phyloP scores from a whole-genome alignment of 2,888 invertebrate species.

The Lithophane semibrunnea region DNA sequence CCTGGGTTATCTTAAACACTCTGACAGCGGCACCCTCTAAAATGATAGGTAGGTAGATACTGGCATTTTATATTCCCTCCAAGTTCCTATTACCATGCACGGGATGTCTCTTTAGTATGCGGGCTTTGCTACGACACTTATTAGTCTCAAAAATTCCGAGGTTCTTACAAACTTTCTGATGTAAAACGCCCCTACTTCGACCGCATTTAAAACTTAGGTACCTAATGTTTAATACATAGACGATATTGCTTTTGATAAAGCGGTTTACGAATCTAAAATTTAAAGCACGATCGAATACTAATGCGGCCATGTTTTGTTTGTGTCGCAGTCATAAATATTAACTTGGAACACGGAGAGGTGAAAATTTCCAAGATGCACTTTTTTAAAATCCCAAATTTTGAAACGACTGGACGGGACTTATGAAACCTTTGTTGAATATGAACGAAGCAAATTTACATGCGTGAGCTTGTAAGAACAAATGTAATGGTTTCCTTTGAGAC shows the following conservation, averaged over 20 bases:
- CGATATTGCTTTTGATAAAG: conserved; percentile 90
- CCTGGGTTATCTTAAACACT: conserved; percentile 79
- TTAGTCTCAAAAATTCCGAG: conserved; percentile 89
- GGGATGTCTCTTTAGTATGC: conserved; percentile 88
- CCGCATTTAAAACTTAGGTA: conserved; percentile 86
- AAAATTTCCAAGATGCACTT: conserved; percentile 72
- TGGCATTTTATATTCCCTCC: conserved; percentile 86
- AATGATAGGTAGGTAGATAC: conserved; percentile 82
- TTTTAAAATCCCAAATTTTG: conserved; percentile 59
- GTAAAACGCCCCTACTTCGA: conserved; percentile 80
- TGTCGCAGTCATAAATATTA: conserved; percentile 86
- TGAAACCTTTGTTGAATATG: conserved; percentile 39
- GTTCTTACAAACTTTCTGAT: conserved; percentile 83
- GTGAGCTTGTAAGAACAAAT: conserved; percentile 38
- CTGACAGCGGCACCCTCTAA: conserved; percentile 78
- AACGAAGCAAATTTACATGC: conserved; percentile 38
- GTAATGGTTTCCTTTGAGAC: conserved; percentile 20
- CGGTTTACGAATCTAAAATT: conserved; percentile 89
- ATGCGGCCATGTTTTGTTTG: conserved; percentile 86
- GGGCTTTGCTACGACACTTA: conserved; percentile 85
- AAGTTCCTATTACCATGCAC: conserved; percentile 87
- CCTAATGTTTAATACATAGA: conserved; percentile 89
- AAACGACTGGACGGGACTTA: conserved; percentile 32
- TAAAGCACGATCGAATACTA: conserved; percentile 89
- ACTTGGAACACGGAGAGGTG: conserved; percentile 79